These are phyloP conservation scores for Sphinx pinastri DNA, from an alignment of 2,888 invertebrate genomes.

Conservation along the genomic window DNA sequence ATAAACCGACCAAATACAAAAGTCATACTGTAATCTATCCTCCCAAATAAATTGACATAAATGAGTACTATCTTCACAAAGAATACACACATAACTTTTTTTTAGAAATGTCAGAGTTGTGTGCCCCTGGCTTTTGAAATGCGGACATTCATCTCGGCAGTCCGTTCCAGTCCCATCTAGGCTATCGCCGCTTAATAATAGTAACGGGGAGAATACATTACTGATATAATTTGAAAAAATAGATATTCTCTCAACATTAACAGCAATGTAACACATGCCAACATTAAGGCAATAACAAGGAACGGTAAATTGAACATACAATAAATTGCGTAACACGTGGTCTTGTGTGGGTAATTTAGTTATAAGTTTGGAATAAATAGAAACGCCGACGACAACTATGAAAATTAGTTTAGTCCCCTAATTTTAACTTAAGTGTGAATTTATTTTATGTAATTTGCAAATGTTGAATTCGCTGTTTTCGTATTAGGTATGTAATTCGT, in stretches of 20 bases:
- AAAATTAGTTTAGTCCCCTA: conserved; percentile 10
- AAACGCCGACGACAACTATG: conserved; percentile 1
- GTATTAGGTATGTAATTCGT: background rate
- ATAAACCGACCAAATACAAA: too few species aligned
- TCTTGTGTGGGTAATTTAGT: conserved; percentile 23
- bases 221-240: too few species aligned
- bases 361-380: conserved; percentile 11
- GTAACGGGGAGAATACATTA: too few species aligned
- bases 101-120: too few species aligned
- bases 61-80: too few species aligned
- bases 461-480: background rate
- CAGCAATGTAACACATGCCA: background rate
- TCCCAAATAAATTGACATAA: too few species aligned
- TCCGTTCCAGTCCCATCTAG: too few species aligned
- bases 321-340: conserved; percentile 29
- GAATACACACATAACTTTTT: too few species aligned
- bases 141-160: too few species aligned
- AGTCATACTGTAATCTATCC: too few species aligned
- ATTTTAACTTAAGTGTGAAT: background rate
- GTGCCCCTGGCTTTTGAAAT: too few species aligned
- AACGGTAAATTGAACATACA: conserved; percentile 15
- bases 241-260: background rate
- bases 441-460: background rate
- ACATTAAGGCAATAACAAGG: background rate
- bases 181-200: too few species aligned